Conservation (phyloP, 2,797 vertebrate species). For the Tapera naevia region DNA sequence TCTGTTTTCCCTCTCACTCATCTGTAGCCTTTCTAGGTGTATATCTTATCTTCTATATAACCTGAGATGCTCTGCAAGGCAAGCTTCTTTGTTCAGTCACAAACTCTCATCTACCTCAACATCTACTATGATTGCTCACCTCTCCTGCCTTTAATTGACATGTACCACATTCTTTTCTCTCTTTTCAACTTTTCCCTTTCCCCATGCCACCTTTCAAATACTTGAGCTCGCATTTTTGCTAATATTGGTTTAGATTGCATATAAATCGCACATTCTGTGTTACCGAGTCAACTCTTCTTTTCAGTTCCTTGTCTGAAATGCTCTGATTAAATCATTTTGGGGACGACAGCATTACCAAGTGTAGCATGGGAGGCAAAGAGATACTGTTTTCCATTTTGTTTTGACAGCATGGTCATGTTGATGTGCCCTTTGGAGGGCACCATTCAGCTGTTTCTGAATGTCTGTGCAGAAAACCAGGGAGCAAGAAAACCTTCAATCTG, state of each 20-base stretch:
- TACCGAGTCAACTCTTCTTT: not conserved
- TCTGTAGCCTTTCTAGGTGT: not conserved
- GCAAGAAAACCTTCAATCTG: not conserved
- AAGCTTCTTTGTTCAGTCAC: not conserved
- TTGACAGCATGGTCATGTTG: not conserved
- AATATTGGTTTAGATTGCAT: not conserved
- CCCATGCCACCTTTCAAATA: not conserved
- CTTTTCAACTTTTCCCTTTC: not conserved
- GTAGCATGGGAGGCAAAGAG: not conserved
- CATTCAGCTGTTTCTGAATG: not conserved
- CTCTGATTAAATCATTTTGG: not conserved
- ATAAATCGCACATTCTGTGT: not conserved
- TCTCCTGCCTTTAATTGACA: not conserved
- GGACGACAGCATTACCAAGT: not conserved
- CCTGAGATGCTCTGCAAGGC: not conserved
- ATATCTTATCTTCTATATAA: not conserved
- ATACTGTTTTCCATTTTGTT: not conserved
- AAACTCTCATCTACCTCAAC: not conserved
- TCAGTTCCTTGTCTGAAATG: not conserved
- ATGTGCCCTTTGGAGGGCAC: not conserved
- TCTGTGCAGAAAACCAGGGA: not conserved
- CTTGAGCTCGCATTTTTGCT: not conserved
- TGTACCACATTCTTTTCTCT: accelerated
- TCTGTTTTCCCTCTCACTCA: not conserved
- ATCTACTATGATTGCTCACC: not conserved